Evolutionary conservation across 2,888 invertebrate species (phyloP).

Genomic region (Tetragonisca angustula): DNA sequence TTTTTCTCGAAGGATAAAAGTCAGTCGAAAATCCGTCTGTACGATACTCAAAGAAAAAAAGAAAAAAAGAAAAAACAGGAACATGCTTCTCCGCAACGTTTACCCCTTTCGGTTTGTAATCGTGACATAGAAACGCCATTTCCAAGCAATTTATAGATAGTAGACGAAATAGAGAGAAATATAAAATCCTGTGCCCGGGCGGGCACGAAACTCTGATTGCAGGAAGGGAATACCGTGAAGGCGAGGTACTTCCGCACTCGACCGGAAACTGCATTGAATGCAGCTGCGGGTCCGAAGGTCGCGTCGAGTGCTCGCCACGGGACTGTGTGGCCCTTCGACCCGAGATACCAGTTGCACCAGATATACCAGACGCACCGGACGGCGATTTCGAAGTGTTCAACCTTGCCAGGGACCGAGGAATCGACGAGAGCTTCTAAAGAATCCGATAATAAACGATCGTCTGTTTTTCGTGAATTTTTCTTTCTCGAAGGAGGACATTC

Average conservation of each 20-base stretch:
- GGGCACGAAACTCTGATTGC: conserved; percentile 68
- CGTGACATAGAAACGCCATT: background rate
- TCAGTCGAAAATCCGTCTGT: no score
- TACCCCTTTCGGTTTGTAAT: no score
- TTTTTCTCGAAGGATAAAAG: no score
- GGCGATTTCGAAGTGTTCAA: conserved; percentile 78
- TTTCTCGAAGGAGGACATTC: conserved; percentile 14
- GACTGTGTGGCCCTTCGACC: conserved; percentile 79
- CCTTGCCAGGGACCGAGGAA: conserved; percentile 74
- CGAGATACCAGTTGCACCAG: conserved; percentile 74
- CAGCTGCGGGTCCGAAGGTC: conserved; percentile 87
- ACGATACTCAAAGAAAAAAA: no score
- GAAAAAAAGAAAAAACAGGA: no score
- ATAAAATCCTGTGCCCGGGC: background rate
- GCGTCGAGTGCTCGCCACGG: conserved; percentile 80
- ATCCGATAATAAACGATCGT: conserved; percentile 47
- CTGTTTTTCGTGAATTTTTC: conserved; percentile 14
- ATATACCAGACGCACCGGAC: conserved; percentile 72
- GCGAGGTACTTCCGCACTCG: conserved; percentile 88
- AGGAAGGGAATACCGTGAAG: conserved; percentile 88
- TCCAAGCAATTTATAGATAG: background rate
- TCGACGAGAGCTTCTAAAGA: conserved; percentile 78
- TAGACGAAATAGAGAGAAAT: background rate
- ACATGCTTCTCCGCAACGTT: no score
- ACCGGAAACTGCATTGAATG: conserved; percentile 90